Conservation (phyloP, 2,888 invertebrate species). For the Pilophorus perplexus region DNA sequence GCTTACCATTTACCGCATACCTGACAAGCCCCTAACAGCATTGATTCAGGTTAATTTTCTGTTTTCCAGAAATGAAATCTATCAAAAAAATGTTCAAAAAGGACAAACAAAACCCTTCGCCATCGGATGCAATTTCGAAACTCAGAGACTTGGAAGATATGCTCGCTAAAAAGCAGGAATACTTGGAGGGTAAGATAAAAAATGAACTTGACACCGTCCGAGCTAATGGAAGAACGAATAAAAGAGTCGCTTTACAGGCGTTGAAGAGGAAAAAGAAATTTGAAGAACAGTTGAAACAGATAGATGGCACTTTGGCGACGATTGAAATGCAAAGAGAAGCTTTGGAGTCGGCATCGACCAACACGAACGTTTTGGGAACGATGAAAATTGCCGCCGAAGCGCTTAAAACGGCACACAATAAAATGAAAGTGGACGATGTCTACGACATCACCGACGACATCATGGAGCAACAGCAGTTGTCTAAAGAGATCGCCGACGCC, state of each 20-base stretch:
- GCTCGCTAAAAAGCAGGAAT: conserved; percentile 94
- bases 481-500: conserved; percentile 96
- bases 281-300: conserved; percentile 93
- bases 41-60: no score
- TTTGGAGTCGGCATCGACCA: conserved; percentile 94
- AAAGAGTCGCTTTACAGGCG: conserved; percentile 92
- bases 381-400: conserved; percentile 96
- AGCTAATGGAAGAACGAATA: conserved; percentile 93
- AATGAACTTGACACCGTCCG: conserved; percentile 80
- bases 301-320: conserved; percentile 95
- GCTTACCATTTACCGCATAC: no score
- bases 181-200: conserved; percentile 92
- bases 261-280: conserved; percentile 91
- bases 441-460: conserved; percentile 99
- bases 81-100: conserved; percentile 58
- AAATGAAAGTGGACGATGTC: conserved; percentile 95
- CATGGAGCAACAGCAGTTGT: conserved; percentile 97
- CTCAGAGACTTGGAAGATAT: conserved; percentile 94
- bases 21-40: no score
- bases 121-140: conserved; percentile 95
- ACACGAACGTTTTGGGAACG: conserved; percentile 91
- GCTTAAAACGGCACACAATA: conserved; percentile 90
- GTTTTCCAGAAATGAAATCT: conserved; percentile 26
- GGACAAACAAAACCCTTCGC: conserved; percentile 82
- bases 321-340: conserved; percentile 97